Evolutionary conservation across 2,797 vertebrate species (phyloP).

Genomic region (Malacoctenus gilli): DNA sequence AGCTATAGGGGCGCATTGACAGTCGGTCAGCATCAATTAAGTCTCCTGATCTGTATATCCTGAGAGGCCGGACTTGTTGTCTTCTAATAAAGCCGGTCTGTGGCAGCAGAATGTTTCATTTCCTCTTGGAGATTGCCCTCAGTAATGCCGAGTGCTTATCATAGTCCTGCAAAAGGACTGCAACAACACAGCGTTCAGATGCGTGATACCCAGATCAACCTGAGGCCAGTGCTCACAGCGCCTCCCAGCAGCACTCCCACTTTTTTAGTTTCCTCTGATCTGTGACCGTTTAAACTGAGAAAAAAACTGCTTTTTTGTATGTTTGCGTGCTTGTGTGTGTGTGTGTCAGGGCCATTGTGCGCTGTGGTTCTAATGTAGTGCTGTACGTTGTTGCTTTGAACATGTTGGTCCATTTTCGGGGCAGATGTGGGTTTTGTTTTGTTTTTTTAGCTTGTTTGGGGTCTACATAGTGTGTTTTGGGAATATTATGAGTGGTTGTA

Average conservation of each 20-base stretch:
- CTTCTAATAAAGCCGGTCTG: constrained; percentile 77
- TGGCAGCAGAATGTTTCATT: constrained; percentile 80
- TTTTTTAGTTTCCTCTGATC: constrained; percentile 44
- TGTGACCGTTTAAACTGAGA: constrained; percentile 20
- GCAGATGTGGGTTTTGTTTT: too few relatives aligned
- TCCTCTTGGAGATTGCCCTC: constrained; percentile 78
- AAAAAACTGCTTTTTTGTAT: constrained; percentile 10
- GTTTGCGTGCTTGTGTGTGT: constrained; percentile 6
- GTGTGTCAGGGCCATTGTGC: not conserved
- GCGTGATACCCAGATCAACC: constrained; percentile 76
- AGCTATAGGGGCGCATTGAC: constrained; percentile 68
- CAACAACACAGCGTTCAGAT: constrained; percentile 69
- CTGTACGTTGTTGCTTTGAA: not conserved
- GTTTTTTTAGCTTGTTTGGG: constrained; percentile 17
- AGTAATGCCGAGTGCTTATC: constrained; percentile 76
- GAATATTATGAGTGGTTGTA: constrained; percentile 45
- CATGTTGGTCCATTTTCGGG: constrained; percentile 3
- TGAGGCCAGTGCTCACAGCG: constrained; percentile 53
- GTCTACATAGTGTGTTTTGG: constrained; percentile 29
- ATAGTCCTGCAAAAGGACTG: constrained; percentile 66
- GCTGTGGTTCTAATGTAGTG: constrained; percentile 13
- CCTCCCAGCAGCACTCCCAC: constrained; percentile 44
- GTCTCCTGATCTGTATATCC: constrained; percentile 75
- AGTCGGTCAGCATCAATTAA: constrained; percentile 80
- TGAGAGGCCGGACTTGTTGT: constrained; percentile 74